Evolutionary conservation across 2,888 invertebrate genomes (phyloP).

Genomic region (Caenorhabditis japonica): DNA sequence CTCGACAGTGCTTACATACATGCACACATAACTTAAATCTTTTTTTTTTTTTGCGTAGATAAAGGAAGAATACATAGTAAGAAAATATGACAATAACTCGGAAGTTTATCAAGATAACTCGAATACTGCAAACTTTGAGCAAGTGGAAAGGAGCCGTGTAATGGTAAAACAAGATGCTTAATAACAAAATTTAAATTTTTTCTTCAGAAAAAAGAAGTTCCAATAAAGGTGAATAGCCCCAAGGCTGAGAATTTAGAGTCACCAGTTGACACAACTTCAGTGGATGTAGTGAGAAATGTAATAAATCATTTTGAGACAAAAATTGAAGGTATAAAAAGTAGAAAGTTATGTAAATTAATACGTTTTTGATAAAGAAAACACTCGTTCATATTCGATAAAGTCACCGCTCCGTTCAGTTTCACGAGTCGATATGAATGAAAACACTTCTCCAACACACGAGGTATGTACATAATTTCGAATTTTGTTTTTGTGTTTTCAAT

Average conservation of each 20-base stretch:
- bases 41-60: no score
- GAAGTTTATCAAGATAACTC: conserved; percentile 1
- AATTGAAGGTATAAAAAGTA: conserved; percentile 30
- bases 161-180: conserved; percentile 14
- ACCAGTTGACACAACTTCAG: conserved; percentile 43
- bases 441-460: conserved; percentile 7
- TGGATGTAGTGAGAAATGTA: conserved; percentile 53
- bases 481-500: no score
- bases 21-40: no score
- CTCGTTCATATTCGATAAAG: neutral
- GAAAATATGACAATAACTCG: conserved; percentile 10
- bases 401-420: conserved; percentile 26
- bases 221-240: conserved; percentile 5
- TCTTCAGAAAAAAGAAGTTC: no score
- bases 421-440: conserved; percentile 48
- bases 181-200: neutral
- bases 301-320: conserved; percentile 53
- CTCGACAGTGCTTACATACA: no score
- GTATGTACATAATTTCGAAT: no score
- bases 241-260: conserved; percentile 8
- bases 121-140: conserved; percentile 6
- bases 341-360: neutral
- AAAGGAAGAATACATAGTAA: conserved; percentile 52
- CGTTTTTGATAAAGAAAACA: conserved; percentile 2
- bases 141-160: conserved; percentile 2